These are phyloP conservation scores for Ischnura elegans DNA, from an alignment of 2,888 invertebrate genomes.

Conservation along the genomic window DNA sequence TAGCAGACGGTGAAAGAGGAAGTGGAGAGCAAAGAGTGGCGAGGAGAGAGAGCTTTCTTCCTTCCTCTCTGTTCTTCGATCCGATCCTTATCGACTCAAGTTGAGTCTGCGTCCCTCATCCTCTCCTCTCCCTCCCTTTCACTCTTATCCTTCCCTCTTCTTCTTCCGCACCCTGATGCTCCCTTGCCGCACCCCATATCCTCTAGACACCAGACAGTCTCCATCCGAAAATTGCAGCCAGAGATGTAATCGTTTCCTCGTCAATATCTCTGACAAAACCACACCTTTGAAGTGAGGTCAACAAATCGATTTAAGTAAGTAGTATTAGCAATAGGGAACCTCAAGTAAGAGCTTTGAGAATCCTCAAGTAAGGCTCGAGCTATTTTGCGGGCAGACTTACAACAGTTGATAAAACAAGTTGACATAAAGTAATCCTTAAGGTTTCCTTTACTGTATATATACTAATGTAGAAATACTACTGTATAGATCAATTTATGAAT, in stretches of 20 bases:
- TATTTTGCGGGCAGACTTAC: no score
- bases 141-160: background rate
- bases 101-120: constrained; percentile 39
- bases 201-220: background rate
- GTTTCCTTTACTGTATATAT: no score
- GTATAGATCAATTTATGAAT: no score
- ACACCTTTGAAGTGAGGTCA: constrained; percentile 58
- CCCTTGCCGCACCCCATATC: background rate
- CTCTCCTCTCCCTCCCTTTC: background rate
- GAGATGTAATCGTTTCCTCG: constrained; percentile 55
- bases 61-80: constrained; percentile 19
- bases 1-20: background rate
- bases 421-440: no score
- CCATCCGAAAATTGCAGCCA: background rate
- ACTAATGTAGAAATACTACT: no score
- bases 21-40: background rate
- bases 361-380: no score
- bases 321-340: no score
- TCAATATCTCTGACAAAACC: constrained; percentile 56
- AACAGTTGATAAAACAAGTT: no score
- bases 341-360: no score
- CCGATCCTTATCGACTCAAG: constrained; percentile 64
- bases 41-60: constrained; percentile 19
- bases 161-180: background rate
- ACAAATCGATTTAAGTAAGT: constrained; percentile 65